Base-by-base conservation (phyloP, 2,797 vertebrate species). In the Mus caroli region DNA sequence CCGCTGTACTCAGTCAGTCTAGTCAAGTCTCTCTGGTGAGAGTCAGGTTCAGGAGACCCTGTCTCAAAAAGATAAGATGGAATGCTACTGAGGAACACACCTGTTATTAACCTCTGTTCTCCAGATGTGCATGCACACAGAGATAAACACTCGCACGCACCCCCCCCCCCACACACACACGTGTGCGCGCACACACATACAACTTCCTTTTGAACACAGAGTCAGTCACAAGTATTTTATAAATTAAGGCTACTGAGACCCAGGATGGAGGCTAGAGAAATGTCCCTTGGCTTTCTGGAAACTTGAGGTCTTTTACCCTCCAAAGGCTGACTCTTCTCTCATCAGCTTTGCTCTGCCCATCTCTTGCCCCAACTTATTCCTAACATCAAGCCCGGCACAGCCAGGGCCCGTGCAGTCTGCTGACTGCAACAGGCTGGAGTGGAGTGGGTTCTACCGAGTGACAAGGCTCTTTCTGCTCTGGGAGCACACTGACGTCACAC, bases 261-360 rank as follows among this genome's bases (percentile, higher is more conserved):
- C 37, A 0, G 1, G 3, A 26, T 10, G n/a, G 54, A 14, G 50
- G 50, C 34, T 19, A 14, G 67, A 1, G 69, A 60, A 79, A 34
- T 26, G 9, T 6, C 4, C 34, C 75, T 26, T 24, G 0, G 58
- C 34, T 54, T 37, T 75, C 58, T 8, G 80, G 31, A 24, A 40
- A 0, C 2, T n/a, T 0, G 2, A 0, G 0, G 7, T 14, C 3
- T 26, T 19, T 69, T 14, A 8, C 2, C 3, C 0, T 9, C 0
- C 12, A 24, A 26, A 11, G 8, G 0, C 15, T 1, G 58, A 40
- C 0, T 5, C 0, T 4, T 14, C 54, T 13, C 17, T 50, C 34
- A 0, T 0, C n/a, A 37, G 5, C 73, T 34, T 69, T 22, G 60
- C 13, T 75, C 78, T 13, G 1, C 34, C 0, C 0, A 3, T 4